A percentile compares a stretch with the other conserved stretches of the same genome.
phyloP scores from a whole-genome alignment of 2,797 vertebrate genomes.

The Myiothlypis chrysogaster region DNA sequence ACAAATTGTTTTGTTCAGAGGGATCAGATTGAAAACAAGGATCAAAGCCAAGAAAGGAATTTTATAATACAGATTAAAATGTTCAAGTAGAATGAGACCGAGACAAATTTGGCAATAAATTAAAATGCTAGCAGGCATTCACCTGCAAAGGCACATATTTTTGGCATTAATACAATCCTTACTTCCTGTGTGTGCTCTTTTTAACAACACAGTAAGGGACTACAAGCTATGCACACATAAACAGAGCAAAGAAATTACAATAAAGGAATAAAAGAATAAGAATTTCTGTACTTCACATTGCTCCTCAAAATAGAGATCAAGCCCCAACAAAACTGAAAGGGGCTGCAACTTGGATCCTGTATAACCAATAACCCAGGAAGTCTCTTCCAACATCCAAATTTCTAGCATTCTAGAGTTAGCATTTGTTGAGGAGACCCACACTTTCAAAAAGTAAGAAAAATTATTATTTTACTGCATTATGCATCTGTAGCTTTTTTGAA shows the following conservation, averaged over 20 bases:
- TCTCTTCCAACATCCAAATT: not conserved
- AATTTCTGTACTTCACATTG: not conserved
- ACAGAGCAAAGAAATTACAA: not conserved
- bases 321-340: not conserved
- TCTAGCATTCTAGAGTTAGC: not conserved
- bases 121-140: constrained; percentile 4
- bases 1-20: not conserved
- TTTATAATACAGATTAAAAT: constrained; percentile 2
- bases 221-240: not conserved
- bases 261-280: not conserved
- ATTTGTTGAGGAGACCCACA: not conserved
- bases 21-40: not conserved
- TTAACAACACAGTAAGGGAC: not conserved
- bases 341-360: not conserved
- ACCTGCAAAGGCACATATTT: not conserved
- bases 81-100: not conserved
- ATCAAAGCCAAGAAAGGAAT: not conserved
- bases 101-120: not conserved
- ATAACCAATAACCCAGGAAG: not conserved
- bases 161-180: not conserved
- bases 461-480: not conserved
- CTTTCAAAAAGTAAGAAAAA: not conserved
- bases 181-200: not conserved
- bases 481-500: not conserved
- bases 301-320: not conserved